These are phyloP conservation scores for Ochropleura plecta DNA, from an alignment of 2,888 invertebrate genomes.

Conservation along the genomic window DNA sequence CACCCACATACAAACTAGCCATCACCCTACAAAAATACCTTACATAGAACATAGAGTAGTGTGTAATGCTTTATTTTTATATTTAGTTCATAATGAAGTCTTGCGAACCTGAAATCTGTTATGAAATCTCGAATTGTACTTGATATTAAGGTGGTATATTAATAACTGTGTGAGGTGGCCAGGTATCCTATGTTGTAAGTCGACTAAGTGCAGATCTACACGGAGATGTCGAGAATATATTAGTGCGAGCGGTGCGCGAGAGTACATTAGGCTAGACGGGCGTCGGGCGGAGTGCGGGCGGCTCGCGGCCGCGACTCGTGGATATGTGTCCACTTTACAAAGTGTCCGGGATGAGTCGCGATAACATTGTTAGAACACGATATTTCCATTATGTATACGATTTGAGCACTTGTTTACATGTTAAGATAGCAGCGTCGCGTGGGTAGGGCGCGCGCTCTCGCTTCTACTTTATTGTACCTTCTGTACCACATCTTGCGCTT, in stretches of 20 bases:
- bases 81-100: slow-evolving; percentile 69
- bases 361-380: slow-evolving; percentile 90
- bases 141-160: slow-evolving; percentile 57
- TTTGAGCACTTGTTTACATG: slow-evolving; percentile 90
- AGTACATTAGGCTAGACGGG: slow-evolving; percentile 73
- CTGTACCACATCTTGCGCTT: slow-evolving; percentile 77
- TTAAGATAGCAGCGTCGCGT: slow-evolving; percentile 86
- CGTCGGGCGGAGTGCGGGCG: slow-evolving; percentile 38
- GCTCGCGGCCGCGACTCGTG: slow-evolving; percentile 72
- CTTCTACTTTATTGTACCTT: slow-evolving; percentile 71
- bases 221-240: slow-evolving; percentile 76
- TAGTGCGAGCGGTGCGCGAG: slow-evolving; percentile 76
- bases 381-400: slow-evolving; percentile 91
- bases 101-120: slow-evolving; percentile 59
- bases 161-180: slow-evolving; percentile 55
- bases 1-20: slow-evolving; percentile 72
- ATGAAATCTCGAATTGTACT: slow-evolving; percentile 67
- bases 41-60: slow-evolving; percentile 65
- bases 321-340: slow-evolving; percentile 89
- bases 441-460: slow-evolving; percentile 80
- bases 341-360: slow-evolving; percentile 90
- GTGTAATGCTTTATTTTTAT: slow-evolving; percentile 75
- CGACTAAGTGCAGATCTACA: slow-evolving; percentile 83
- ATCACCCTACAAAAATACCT: slow-evolving; percentile 71
- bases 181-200: slow-evolving; percentile 71